Evolutionary conservation across 2,113 vertebrate genomes (phyloP).

Genomic region (Kobus ellipsiprymnus): DNA sequence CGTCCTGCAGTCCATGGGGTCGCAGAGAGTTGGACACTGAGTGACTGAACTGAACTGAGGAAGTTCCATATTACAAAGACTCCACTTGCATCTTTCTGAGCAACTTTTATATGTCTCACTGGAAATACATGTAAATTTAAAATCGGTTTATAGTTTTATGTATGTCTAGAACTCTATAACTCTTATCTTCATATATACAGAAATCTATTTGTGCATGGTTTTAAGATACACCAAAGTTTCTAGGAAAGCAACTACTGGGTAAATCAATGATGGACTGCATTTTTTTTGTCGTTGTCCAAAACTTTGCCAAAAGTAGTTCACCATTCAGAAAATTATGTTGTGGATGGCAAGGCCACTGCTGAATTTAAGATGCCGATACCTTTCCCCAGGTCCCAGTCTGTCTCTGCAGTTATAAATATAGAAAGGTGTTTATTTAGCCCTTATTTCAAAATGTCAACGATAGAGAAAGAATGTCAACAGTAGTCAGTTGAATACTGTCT

Average conservation of each 20-base stretch:
- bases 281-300: not conserved
- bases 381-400: not conserved
- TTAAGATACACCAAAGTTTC: constrained; percentile 1
- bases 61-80: not conserved
- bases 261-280: not conserved
- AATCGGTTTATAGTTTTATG: not conserved
- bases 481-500: not conserved
- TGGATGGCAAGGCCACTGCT: not conserved
- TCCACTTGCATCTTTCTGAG: not conserved
- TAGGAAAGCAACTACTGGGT: not conserved
- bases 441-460: constrained; percentile 19
- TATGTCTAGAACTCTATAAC: not conserved
- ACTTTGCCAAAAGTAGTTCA: not conserved
- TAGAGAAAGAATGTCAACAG: not conserved
- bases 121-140: not conserved
- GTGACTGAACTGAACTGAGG: not conserved
- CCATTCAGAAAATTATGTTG: not conserved
- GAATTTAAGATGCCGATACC: not conserved
- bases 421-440: not conserved
- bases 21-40: not conserved
- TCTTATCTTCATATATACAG: not conserved
- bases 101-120: not conserved
- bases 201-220: not conserved
- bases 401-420: not conserved
- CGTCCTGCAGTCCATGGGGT: not conserved